Conservation (phyloP, 2,888 invertebrate genomes). For the Eristalis pertinax region DNA sequence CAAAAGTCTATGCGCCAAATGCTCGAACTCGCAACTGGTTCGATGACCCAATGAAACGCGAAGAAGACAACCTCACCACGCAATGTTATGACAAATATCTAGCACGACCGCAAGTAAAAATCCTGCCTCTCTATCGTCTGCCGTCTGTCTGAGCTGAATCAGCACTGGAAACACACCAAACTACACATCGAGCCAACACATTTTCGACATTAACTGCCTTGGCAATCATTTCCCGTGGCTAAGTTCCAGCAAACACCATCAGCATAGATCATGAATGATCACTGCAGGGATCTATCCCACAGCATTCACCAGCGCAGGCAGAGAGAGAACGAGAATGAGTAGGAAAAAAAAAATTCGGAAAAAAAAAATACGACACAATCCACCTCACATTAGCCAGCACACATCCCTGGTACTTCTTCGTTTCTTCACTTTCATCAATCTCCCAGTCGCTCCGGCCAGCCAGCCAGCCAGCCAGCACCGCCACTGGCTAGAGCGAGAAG, state of each 20-base stretch:
- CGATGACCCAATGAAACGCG: not conserved
- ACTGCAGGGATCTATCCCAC: constrained; percentile 29
- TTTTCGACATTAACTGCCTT: not conserved
- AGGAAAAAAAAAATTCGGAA: not conserved
- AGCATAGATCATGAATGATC: constrained; percentile 37
- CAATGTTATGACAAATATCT: not conserved
- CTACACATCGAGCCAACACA: not conserved
- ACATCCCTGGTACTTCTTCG: constrained; percentile 56
- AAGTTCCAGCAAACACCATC: constrained; percentile 15
- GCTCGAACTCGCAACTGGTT: not conserved
- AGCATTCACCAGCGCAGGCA: not conserved
- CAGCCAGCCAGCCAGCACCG: constrained; percentile 39
- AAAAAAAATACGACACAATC: constrained; percentile 25
- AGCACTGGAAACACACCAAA: not conserved
- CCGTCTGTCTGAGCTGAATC: not conserved
- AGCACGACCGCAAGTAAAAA: not conserved
- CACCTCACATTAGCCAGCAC: constrained; percentile 56
- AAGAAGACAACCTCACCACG: not conserved
- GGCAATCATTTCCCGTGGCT: not conserved
- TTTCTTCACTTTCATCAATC: constrained; percentile 67
- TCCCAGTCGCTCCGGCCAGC: constrained; percentile 52
- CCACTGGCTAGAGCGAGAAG: constrained; percentile 50
- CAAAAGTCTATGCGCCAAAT: too few relatives aligned
- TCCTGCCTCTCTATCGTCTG: not conserved
- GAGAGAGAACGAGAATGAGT: not conserved